Evolutionary conservation across 2,888 invertebrate species (phyloP), one percentile per base, ranked within the genome.

Genomic region (Agriopis leucophaearia): DNA sequence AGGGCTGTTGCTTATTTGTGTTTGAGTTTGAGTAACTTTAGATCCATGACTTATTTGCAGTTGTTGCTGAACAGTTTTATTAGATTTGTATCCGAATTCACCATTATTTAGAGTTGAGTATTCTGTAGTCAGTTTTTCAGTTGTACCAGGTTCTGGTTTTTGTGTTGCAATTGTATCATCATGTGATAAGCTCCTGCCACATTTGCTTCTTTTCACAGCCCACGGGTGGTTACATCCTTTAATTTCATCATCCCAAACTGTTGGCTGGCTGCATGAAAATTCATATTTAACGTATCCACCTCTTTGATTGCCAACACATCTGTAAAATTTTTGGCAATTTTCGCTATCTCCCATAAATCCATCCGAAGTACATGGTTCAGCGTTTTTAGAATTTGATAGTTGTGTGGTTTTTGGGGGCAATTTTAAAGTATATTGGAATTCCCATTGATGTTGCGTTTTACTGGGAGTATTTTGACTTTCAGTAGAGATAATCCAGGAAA

Each of bases 311-410:
- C 92, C 91, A 12, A 97, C 96, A 86, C 97, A 97, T 78, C 97
- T 95, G 83, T 97, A 97, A 90, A 97, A 97, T 83, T 96, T 97
- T 44, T 94, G 95, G 81, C 97, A 97, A 81, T 97, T 95, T 68
- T 94, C 91, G 55, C 94, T 94, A 84, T 97, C 96, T 15, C 96
- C 95, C 83, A 96, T 95, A 81, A 97, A 97, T 57, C 97, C 97
- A 83, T 96, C 96, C 73, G 89, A 84, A n/a, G 85, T 89, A 81
- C 97, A 97, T 59, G 81, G 78, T 69, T 88, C 85, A 52, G 71
- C 78, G 38, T 74, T 71, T 59, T 79, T 73, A 8, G 56, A 50
- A 42, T 42, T 73, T 5, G 75, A 58, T 40, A 58, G 64, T 18
- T 58, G 57, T 18, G 70, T 56, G n/a, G 59, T 47, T 18, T 56